These are phyloP conservation scores for Lophochroa leadbeateri DNA, from an alignment of 2,113 vertebrate species.

Conservation along the genomic window DNA sequence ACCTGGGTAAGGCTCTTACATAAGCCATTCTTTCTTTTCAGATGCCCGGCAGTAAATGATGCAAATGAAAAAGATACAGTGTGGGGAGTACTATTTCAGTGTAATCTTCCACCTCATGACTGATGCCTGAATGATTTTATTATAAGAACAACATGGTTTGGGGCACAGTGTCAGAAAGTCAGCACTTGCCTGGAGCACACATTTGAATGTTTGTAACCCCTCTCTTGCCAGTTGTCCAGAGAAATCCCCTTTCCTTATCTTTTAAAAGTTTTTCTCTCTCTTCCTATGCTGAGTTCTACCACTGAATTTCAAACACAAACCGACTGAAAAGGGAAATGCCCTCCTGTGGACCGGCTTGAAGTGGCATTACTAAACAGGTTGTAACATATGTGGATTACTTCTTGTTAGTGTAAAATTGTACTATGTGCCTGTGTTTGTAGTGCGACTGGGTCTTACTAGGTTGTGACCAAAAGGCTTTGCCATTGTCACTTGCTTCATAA, in stretches of 20 bases:
- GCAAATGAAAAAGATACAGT: conserved; percentile 50
- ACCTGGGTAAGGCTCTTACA: conserved; percentile 29
- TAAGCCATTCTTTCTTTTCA: conserved; percentile 48
- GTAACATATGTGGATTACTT: background rate
- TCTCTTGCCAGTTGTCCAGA: background rate
- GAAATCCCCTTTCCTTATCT: background rate
- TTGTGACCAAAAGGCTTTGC: background rate
- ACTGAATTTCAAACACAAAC: background rate
- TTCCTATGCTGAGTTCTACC: background rate
- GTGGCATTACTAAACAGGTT: background rate
- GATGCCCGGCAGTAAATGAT: conserved; percentile 58
- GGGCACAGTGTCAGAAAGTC: conserved; percentile 53
- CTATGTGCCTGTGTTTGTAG: background rate
- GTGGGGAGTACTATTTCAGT: conserved; percentile 36
- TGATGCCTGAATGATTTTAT: conserved; percentile 66
- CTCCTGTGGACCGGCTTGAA: background rate
- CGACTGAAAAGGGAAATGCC: background rate
- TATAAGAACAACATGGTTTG: conserved; percentile 57
- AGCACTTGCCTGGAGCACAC: conserved; percentile 21
- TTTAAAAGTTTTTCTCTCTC: background rate
- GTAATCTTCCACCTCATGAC: conserved; percentile 22
- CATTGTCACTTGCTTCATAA: background rate
- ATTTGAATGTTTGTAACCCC: background rate
- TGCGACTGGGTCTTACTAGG: background rate
- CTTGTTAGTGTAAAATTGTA: background rate